Base-by-base conservation (phyloP, 1,140 invertebrate species). In the Idris sp. region DNA sequence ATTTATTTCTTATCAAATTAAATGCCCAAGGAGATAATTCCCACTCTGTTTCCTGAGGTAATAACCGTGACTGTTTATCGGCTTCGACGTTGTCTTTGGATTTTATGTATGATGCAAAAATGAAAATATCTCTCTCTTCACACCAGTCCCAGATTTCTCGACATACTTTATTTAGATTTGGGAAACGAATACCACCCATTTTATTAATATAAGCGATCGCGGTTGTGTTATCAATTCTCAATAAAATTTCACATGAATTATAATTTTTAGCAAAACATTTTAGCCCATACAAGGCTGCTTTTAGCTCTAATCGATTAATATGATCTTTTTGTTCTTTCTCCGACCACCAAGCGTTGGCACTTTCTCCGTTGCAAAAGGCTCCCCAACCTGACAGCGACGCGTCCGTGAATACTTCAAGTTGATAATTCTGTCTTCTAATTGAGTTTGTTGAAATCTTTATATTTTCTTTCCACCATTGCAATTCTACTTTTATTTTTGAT, bases 371-470 rank as follows among this genome's bases (percentile, higher is more conserved):
- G 9, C 22, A 19, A 28, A 6, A 40, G 7, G 22, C 41, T 0
- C 62, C 43, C 51, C 62, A 67, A 4, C 62, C 49, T n/a, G 51
- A 72, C 1, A 14, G 31, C 0, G 79, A 84, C 2, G 84, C 84
- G 43, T 87, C 83, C 9, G 80, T 64, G 68, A 65, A 86, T 14
- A 86, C 86, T 76, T 82, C 81, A 13, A 76, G 16, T 19, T 43
- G n/a, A 51, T 62, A 82, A 6, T 46, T 56, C 4, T 26, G 2
- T 6, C 0, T 13, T 41, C 28, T 25, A 1, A 61, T 61, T 11
- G 22, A 22, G 10, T 53, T 71, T 1, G 38, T n/a, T 43, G 8
- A 18, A 7, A 26, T 6, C 10, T 14, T 26, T 5, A 26, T 25
- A 11, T 26, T n/a, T 7, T 13, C 13, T 43, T 26, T 26, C 40